phyloP scores from a whole-genome alignment of 2,888 invertebrate species.

The Petrolisthes cinctipes region DNA sequence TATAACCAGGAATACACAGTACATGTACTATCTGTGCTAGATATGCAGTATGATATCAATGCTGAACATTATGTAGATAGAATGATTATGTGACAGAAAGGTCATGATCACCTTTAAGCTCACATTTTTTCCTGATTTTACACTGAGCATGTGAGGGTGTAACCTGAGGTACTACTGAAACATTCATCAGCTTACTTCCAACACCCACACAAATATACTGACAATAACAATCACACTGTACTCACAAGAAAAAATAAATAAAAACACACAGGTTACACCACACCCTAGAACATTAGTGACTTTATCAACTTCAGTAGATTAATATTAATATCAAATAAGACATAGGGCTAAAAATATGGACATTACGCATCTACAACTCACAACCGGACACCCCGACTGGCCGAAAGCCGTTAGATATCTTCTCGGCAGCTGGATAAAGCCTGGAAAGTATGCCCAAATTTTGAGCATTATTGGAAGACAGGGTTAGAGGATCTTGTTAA shows the following conservation, averaged over 20 bases:
- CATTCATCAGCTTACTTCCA: conserved; percentile 26
- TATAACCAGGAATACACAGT: background rate
- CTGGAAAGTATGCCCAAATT: conserved; percentile 63
- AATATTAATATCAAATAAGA: conserved; percentile 29
- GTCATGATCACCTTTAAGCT: conserved; percentile 38
- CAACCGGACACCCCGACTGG: conserved; percentile 61
- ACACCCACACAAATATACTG: conserved; percentile 23
- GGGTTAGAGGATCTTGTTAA: conserved; percentile 15
- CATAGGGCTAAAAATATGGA: conserved; percentile 56
- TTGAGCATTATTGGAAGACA: conserved; percentile 59
- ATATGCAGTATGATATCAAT: background rate
- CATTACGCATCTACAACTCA: conserved; percentile 64
- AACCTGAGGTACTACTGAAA: conserved; percentile 50
- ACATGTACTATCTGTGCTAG: background rate
- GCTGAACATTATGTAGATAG: background rate
- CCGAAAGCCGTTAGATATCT: conserved; percentile 57
- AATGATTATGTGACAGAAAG: conserved; percentile 12
- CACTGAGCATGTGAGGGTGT: conserved; percentile 53
- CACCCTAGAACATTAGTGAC: conserved; percentile 57
- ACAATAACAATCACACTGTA: background rate
- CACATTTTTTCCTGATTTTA: conserved; percentile 40
- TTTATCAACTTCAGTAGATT: conserved; percentile 29
- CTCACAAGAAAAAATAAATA: background rate
- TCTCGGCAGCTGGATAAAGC: conserved; percentile 59
- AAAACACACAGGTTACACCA: conserved; percentile 55